Evolutionary conservation across 53 echinoderm and acorn worm species (phyloP), one percentile per base, ranked within the genome.

Genomic region (Henricia sp.): DNA sequence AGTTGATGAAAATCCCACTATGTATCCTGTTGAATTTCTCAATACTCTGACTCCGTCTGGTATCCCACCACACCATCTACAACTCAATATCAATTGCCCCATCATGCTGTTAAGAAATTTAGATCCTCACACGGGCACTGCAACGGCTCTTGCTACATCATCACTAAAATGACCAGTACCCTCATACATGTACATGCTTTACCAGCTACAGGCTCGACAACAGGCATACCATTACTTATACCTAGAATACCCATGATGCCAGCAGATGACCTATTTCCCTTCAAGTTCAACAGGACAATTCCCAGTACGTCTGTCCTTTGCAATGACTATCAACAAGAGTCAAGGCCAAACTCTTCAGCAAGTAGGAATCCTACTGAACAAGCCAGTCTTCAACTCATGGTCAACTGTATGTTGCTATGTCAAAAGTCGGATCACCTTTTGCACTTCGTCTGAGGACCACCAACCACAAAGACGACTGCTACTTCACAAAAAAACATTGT

Each of bases 281-380:
- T 89, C 52, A 51, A 66, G n/a, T 54, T 89, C 32, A 34, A 57
- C 16, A 23, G 89, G 63, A 20, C 89, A 89, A 75, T 89, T 74
- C 71, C 89, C 75, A 21, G 43, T 89, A 12, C 40, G 89, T 12
- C 76, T 60, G 4, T 66, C 84, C 4, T 84, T 67, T 74, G 64
- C 73, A 11, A 89, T 89, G 67, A 89, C 89, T 10, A 84, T 84
- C 34, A 89, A 89, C 57, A 89, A 89, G 55, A 70, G 84, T 10
- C 84, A 89, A 74, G 89, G 89, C 10, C 89, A 89, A 83, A 89
- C 89, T 12, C 74, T 89, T n/a, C n/a, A 74, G 19, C 66, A 71
- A 73, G 84, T 63, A 25, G 89, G 84, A 17, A 16, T 88, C 4
- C 68, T 23, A 48, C 37, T 89, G 10, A 39, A 72, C 8, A 52